These are phyloP conservation scores for Brachionus rotundiformis DNA, from an alignment of 1,140 invertebrate genomes.

Conservation along the genomic window DNA sequence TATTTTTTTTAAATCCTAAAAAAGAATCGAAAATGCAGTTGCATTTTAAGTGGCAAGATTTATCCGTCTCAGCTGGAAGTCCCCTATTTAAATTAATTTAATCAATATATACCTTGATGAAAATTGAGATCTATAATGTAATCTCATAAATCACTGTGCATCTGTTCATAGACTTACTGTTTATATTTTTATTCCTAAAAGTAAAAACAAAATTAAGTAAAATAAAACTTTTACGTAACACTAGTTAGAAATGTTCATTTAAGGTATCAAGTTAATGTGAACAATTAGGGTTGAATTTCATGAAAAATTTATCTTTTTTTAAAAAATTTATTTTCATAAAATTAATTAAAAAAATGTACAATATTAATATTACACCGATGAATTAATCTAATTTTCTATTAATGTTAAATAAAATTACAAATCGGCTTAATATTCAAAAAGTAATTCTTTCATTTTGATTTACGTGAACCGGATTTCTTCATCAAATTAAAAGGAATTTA, in stretches of 20 bases:
- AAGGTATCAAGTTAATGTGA: neutral
- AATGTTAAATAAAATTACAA: too few species aligned
- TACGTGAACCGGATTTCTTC: neutral
- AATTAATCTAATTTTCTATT: too few species aligned
- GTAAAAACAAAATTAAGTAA: too few species aligned
- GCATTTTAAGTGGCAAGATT: neutral
- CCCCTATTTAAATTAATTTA: conserved; percentile 3
- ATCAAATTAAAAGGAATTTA: neutral
- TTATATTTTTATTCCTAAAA: neutral
- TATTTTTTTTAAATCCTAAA: neutral
- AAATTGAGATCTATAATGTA: conserved; percentile 15
- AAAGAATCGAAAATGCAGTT: conserved; percentile 9
- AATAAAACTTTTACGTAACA: neutral
- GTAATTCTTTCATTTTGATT: neutral
- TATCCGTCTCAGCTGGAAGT: conserved; percentile 6
- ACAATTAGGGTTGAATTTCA: neutral
- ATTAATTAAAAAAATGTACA: neutral
- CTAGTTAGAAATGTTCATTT: neutral
- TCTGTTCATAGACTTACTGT: neutral
- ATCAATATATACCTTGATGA: conserved; percentile 9
- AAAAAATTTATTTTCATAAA: neutral
- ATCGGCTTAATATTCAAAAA: neutral
- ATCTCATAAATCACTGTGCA: neutral
- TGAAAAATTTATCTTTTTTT: neutral
- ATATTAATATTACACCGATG: neutral